Evolutionary conservation across 2,888 invertebrate genomes (phyloP), one percentile per base, ranked within the genome.

Genomic region (Drosophila glabriapex): DNA sequence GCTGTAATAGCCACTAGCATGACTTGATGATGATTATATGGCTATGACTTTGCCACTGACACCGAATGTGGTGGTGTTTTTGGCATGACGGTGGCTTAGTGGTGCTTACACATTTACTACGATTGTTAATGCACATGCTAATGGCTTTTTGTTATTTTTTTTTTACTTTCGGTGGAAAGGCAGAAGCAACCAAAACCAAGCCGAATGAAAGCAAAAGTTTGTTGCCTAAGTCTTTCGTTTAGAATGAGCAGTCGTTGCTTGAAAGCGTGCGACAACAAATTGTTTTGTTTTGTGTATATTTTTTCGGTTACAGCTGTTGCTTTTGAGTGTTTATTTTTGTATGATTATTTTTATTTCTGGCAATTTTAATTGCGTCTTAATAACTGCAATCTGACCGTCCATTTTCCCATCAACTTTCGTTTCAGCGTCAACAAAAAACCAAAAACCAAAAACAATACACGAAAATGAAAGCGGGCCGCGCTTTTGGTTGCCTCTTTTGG

Each of bases 381-480:
- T 83, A 85, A 78, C 83, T 78, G 70, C 73, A 72, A 87, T 79
- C 73, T 88, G 77, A 85, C 80, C 83, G 72, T 78, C 67, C 70
- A 77, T 61, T 75, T 78, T 80, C 64, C 55, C 74, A 73, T 72
- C 62, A 81, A 86, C 89, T 89, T 89, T 86, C 88, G 70, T 87
- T 80, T 73, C 69, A 80, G 77, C 81, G 59, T 46, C 66, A 69
- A 46, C 81, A 58, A 3, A 39, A 28, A 39, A 39, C 55, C 28
- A 12, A 39, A 39, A 46, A 31, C 35, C 14, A 60, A 53, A 71
- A 68, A 63, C 22, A 54, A 37, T 16, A 55, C 65, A 29, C 39
- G 49, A 84, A 83, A 85, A 91, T 92, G 91, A 91, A 86, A 81
- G 81, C 83, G 60, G 63, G 66, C 53, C 75, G 69, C 39, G 78